Evolutionary conservation across 2,113 vertebrate species (phyloP).

Genomic region (Gallinago media): DNA sequence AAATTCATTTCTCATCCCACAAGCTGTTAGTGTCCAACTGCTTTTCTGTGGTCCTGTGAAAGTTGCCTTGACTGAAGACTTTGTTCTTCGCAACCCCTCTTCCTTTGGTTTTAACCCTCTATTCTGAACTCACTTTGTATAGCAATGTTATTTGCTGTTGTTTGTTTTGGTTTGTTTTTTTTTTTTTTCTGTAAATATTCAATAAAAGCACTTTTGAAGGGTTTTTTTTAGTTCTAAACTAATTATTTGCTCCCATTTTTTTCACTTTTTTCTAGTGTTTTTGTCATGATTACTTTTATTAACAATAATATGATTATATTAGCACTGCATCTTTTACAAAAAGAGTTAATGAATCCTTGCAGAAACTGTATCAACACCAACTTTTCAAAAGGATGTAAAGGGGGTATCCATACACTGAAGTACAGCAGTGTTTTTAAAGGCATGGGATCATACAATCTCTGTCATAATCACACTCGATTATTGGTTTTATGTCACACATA

Average conservation of each 20-base stretch:
- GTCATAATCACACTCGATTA: neutral
- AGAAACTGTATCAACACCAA: neutral
- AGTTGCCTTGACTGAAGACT: neutral
- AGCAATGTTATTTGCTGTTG: fast-evolving
- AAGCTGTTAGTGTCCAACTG: neutral
- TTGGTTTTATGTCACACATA: neutral
- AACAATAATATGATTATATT: neutral
- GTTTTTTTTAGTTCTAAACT: neutral
- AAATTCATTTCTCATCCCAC: neutral
- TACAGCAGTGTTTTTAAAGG: neutral
- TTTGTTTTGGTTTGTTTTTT: no score
- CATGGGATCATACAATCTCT: fast-evolving
- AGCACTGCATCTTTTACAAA: neutral
- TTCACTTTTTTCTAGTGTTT: neutral
- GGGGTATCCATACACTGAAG: neutral
- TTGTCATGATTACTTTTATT: neutral
- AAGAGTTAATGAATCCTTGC: neutral
- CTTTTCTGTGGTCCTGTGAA: neutral
- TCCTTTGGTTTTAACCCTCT: neutral
- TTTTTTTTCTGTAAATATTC: neutral
- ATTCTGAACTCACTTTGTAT: neutral
- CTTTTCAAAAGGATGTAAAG: neutral
- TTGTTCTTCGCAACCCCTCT: neutral
- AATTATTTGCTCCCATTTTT: neutral
- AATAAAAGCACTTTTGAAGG: neutral